Base-by-base conservation (phyloP, 1,140 invertebrate species). In the Aphaenogaster rudis region DNA sequence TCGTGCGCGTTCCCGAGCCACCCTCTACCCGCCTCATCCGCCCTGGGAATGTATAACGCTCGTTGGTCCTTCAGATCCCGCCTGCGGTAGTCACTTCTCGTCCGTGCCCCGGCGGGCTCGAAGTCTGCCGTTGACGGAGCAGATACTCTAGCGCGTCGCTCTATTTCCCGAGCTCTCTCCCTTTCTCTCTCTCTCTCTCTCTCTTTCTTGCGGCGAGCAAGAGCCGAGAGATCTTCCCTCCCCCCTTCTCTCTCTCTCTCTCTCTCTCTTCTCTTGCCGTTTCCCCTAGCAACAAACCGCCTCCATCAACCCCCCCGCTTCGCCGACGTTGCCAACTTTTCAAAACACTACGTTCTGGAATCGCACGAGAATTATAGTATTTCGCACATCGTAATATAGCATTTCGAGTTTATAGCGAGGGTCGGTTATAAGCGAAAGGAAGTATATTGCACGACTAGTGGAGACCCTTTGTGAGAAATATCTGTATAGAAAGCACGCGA, bases 71-170 rank as follows among this genome's bases (percentile, higher is more conserved):
- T 86, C 66, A 78, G 76, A 89, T 81, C 67, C 52, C 59, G 88
- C 72, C 88, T 84, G 78, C 72, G 54, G 71, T 66, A 90, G 89
- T 90, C 89, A 90, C 86, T 90, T 90, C 79, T 84, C 89, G 86
- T 90, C 78, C 78, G 63, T 42, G 50, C 66, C 74, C 71, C 79
- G 50, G 57, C 57, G 52, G 74, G 71, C 86, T 87, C 89, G 71
- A 84, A 79, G 88, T 86, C 89, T 90, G 89, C 64, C 77, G 36
- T 13, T 90, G 89, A 90, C 89, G 89, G 88, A 89, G 76, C 84
- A 81, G 88, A 89, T 88, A 74, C 80, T 84, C 64, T 61, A 59
- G 77, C 33, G 77, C 39, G 48, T 59, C 48, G 28, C 80, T 72
- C 66, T 54, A 61, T 50, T 80, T 63, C 13, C 28, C 64, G n/a